phyloP scores from a whole-genome alignment of 1,140 invertebrate species.

The Drosophila kurseongensis region DNA sequence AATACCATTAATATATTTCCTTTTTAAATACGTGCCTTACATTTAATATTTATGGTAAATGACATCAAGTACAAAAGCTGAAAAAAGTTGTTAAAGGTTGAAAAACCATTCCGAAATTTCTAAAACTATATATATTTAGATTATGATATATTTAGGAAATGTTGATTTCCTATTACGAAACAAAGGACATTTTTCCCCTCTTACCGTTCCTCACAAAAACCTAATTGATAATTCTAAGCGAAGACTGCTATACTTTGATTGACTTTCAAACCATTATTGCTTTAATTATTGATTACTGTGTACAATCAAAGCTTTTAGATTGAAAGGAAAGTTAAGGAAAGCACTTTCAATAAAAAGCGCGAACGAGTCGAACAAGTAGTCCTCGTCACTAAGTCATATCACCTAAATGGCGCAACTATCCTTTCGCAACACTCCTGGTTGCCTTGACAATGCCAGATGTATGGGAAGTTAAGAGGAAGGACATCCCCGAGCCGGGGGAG shows the following conservation, averaged over 20 bases:
- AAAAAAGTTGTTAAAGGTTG: no score
- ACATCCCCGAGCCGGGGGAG: neutral
- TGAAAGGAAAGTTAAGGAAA: slow-evolving; percentile 54
- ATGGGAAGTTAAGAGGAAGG: slow-evolving; percentile 28
- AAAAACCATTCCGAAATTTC: no score
- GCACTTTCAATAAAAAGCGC: slow-evolving; percentile 68
- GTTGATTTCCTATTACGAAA: no score
- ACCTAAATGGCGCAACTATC: slow-evolving; percentile 1
- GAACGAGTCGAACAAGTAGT: slow-evolving; percentile 36
- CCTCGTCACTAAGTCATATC: slow-evolving; percentile 37
- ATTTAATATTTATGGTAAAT: no score
- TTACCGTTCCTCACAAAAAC: no score
- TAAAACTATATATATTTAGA: no score
- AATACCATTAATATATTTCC: no score
- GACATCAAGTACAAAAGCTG: no score
- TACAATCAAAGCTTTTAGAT: slow-evolving; percentile 29
- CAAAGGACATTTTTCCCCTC: no score
- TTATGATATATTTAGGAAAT: no score
- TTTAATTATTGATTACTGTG: neutral
- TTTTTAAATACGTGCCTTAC: no score
- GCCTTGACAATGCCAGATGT: slow-evolving; percentile 14
- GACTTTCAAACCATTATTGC: neutral
- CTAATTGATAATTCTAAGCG: no score
- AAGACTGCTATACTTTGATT: neutral
- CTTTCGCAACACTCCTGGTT: neutral